Percentiles rank a stretch among this genome's conserved stretches.
phyloP scores from a whole-genome alignment of 1,140 invertebrate genomes.

The Battus philenor region DNA sequence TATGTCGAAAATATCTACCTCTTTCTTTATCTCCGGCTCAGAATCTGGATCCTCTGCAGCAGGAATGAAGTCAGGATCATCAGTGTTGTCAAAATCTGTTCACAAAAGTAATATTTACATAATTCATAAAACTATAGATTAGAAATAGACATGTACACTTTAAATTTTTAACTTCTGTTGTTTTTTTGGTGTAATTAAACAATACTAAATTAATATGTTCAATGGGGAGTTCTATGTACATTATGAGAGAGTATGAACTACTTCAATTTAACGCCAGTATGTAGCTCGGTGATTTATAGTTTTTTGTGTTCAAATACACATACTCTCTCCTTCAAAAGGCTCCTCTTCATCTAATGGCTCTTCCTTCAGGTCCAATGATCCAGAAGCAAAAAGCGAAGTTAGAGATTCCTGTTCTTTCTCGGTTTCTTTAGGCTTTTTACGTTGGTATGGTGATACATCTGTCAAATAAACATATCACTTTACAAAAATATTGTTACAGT shows the following conservation, averaged over 20 bases:
- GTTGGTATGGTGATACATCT: conserved; percentile 62
- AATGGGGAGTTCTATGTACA: too few species aligned
- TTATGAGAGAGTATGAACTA: too few species aligned
- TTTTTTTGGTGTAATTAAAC: too few species aligned
- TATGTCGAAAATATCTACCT: too few species aligned
- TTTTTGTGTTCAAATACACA: background rate
- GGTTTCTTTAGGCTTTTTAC: conserved; percentile 48
- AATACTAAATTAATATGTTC: too few species aligned
- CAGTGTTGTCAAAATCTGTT: conserved; percentile 20
- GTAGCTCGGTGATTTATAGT: too few species aligned
- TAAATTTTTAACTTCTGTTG: too few species aligned
- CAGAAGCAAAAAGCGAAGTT: conserved; percentile 47
- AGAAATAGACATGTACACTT: too few species aligned
- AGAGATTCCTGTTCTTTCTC: conserved; percentile 45
- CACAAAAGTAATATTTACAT: too few species aligned
- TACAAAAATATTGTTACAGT: too few species aligned
- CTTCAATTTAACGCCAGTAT: too few species aligned
- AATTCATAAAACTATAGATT: too few species aligned
- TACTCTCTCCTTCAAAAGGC: conserved; percentile 28
- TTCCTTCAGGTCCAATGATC: conserved; percentile 44
- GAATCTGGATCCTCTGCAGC: conserved; percentile 33
- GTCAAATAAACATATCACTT: conserved; percentile 6
- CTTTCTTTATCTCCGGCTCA: conserved; percentile 30
- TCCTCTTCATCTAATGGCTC: conserved; percentile 39
- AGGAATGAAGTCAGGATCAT: conserved; percentile 57